Evolutionary conservation across 2,797 vertebrate genomes (phyloP).

Genomic region (Gambelia wislizenii): DNA sequence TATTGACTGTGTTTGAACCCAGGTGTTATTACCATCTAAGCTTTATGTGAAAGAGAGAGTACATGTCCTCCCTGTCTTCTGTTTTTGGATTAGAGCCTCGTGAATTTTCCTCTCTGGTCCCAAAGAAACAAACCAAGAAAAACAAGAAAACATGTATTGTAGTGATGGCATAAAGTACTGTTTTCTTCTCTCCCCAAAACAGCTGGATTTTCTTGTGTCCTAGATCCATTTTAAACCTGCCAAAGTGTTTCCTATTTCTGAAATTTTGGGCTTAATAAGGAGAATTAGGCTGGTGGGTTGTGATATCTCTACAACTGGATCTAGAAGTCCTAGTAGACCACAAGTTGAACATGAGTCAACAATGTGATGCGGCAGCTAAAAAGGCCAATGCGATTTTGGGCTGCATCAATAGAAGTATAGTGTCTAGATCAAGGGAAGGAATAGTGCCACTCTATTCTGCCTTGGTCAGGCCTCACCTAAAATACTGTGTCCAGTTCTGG

Average conservation of each 20-base stretch:
- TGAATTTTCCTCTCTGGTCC: neutral
- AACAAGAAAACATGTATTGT: accelerated
- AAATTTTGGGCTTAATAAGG: conserved; percentile 51
- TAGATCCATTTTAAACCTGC: conserved; percentile 31
- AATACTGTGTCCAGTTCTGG: no score
- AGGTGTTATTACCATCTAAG: neutral
- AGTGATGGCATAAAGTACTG: neutral
- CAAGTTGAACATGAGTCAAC: no score
- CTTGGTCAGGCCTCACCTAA: no score
- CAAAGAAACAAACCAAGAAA: accelerated
- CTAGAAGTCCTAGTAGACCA: no score
- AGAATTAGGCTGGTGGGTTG: conserved; percentile 22
- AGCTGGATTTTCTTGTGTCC: conserved; percentile 44
- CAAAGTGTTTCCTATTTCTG: conserved; percentile 48
- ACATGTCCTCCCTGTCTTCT: neutral
- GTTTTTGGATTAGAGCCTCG: neutral
- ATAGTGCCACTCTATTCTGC: no score
- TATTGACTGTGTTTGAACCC: neutral
- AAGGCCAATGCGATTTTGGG: no score
- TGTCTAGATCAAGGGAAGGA: no score
- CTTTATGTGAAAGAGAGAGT: neutral
- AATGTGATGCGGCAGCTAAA: no score
- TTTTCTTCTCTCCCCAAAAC: conserved; percentile 13
- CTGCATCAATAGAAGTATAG: no score
- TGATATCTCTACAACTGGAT: conserved; percentile 52